A percentile compares a stretch with the other conserved stretches of the same genome.
phyloP scores from a whole-genome alignment of 2,797 vertebrate genomes.

The Harpagifer antarcticus region DNA sequence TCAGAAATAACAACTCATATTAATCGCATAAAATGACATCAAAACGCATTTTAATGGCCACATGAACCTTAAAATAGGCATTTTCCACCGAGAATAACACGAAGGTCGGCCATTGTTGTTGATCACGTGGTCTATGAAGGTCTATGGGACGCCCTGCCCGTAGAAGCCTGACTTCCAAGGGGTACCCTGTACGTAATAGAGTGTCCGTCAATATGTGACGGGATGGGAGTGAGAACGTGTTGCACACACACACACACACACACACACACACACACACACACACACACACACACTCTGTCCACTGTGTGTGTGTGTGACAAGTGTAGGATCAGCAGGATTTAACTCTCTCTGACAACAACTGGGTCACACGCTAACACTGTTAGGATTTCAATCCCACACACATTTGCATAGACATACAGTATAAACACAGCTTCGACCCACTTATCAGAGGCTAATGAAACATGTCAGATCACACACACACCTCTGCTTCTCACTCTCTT shows the following conservation, averaged over 20 bases:
- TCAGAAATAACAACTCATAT: too few relatives aligned
- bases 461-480: conserved; percentile 15
- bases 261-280: not conserved
- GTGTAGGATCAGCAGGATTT: conserved; percentile 58
- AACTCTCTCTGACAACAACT: conserved; percentile 62
- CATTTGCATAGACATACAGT: conserved; percentile 20
- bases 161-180: too few relatives aligned
- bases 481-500: conserved; percentile 5
- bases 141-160: too few relatives aligned
- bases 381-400: conserved; percentile 28
- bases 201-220: too few relatives aligned
- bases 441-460: conserved; percentile 48
- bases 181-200: too few relatives aligned
- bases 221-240: too few relatives aligned
- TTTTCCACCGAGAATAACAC: too few relatives aligned
- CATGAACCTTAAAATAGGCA: too few relatives aligned
- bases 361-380: conserved; percentile 52
- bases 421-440: conserved; percentile 55
- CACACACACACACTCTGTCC: conserved; percentile 12
- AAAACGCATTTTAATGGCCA: too few relatives aligned
- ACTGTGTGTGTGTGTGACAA: conserved; percentile 24
- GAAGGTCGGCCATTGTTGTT: too few relatives aligned
- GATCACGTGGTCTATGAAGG: too few relatives aligned
- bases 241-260: conserved; percentile 2
- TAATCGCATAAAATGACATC: too few relatives aligned